Conservation (phyloP, 2,888 invertebrate species). For the Drosophila melanosoma region DNA sequence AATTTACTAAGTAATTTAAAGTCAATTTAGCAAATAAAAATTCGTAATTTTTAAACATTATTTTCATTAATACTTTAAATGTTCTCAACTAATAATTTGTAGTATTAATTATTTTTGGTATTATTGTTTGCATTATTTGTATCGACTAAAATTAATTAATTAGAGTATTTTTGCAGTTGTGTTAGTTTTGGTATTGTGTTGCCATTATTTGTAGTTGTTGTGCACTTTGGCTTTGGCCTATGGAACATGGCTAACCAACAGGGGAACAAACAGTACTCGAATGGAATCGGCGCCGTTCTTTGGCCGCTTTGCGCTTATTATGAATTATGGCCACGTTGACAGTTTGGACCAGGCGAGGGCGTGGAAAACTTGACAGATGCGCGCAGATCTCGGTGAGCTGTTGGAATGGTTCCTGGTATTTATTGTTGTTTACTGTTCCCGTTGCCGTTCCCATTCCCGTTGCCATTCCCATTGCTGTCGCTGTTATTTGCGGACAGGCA, state of each 20-base stretch:
- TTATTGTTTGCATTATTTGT: background rate
- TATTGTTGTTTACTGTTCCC: conserved; percentile 26
- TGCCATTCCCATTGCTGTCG: conserved; percentile 1
- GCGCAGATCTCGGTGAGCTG: conserved; percentile 59
- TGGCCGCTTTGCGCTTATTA: conserved; percentile 61
- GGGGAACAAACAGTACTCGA: conserved; percentile 27
- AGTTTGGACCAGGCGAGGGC: conserved; percentile 77
- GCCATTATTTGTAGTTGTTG: conserved; percentile 18
- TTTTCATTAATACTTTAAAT: background rate
- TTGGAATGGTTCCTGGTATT: conserved; percentile 56
- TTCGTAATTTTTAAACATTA: background rate
- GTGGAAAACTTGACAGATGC: conserved; percentile 81
- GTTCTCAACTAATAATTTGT: background rate
- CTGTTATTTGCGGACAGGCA: conserved; percentile 26
- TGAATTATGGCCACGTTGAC: conserved; percentile 80
- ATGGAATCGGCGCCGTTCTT: conserved; percentile 65
- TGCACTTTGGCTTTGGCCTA: conserved; percentile 24
- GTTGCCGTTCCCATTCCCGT: background rate
- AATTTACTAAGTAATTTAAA: background rate
- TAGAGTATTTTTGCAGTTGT: background rate
- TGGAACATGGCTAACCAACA: conserved; percentile 36
- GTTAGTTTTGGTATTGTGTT: background rate
- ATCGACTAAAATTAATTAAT: background rate
- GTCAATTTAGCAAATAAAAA: background rate
- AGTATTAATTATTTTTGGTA: background rate